Base-by-base conservation (phyloP, 2,113 vertebrate genomes). In the Nothobranchius furzeri region DNA sequence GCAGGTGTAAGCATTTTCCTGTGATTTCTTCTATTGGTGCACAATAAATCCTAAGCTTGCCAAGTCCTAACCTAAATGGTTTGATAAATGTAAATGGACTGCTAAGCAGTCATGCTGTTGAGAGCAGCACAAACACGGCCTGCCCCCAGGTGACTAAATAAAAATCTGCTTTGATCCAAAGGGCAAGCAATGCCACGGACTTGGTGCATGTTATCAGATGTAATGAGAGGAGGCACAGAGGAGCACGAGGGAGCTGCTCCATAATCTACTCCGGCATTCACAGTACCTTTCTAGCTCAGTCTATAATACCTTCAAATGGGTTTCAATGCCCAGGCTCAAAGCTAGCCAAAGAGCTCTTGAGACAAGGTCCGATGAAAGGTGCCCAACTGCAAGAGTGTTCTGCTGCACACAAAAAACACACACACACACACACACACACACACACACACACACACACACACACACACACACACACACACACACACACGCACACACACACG, bases 281-380 rank as follows among this genome's bases (percentile, higher is more conserved):
- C 85, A 75, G 89, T 73, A 86, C 82, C 80, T 80, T 78, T 87
- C 73, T 86, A 76, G 76, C 85, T 91, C 89, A 82, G 75, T 85
- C 90, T 76, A 88, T 78, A 89, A 91, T 91, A 90, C 90, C 90
- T 83, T 82, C 83, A 91, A 94, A 92, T 89, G 84, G 82, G 72
- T 82, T 87, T 88, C 87, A 88, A 45, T 73, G 75, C 88, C 83
- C 81, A 46, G 71, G 75, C 89, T 91, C 81, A 84, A 77, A 85
- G 86, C 83, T 75, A 64, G 84, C 79, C 79, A 65, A 52, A n/a
- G 36, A 88, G 83, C 90, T 90, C 92, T 79, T 60, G 84, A 87
- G 89, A 90, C 89, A 76, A 82, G 82, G 84, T 89, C 78, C 58
- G 74, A 85, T 93, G 91, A 92, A 90, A 92, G 92, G 93, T 86